Evolutionary conservation across 2,797 vertebrate species (phyloP), one percentile per base, ranked within the genome.

Genomic region (Brachyrhaphis roseni): DNA sequence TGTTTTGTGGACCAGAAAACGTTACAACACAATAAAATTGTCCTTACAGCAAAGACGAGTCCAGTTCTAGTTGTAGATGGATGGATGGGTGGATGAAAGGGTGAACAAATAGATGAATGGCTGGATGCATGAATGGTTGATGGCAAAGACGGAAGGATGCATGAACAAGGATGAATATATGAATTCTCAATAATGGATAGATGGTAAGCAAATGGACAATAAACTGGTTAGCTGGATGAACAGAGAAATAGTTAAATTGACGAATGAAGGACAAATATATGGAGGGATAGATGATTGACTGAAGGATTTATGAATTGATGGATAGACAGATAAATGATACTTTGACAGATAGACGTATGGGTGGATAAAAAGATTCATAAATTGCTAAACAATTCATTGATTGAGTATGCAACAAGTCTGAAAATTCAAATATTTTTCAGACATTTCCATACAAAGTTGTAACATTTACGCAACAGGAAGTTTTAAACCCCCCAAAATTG

Each of bases 1-100:
- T 77, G 81, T 91, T 85, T 83, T 88, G 81, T 89, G 84, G 36
- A 85, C 28, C 89, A 83, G 76, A 45, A 84, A 78, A 70, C 78
- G 71, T 87, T 76, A 12, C 12, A 73, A 55, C 76, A 84, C n/a
- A 88, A 88, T 81, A 77, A 88, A 90, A 66, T 75, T 79, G 51
- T 36, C 74, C 75, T 59, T 20, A 62, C 41, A 72, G 26, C 46
- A 10, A 72, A 16, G 41, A 71, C 5, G 10, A 43, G 26, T 46
- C 41, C 23, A 71, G 41, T 45, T 11, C 12, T 45, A 7, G 26
- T 15, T 71, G 5, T 31, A 31, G 57, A 31, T 68, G 36, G 36
- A 26, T 41, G 64, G 62, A 28, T 66, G 62, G 10, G 11, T 68
- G 64, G 10, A 41, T 5, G 15, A 8, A 8, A 2, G 15, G 16